Evolutionary conservation across 1,140 invertebrate genomes (phyloP).

Genomic region (Drosophila paulistorum): DNA sequence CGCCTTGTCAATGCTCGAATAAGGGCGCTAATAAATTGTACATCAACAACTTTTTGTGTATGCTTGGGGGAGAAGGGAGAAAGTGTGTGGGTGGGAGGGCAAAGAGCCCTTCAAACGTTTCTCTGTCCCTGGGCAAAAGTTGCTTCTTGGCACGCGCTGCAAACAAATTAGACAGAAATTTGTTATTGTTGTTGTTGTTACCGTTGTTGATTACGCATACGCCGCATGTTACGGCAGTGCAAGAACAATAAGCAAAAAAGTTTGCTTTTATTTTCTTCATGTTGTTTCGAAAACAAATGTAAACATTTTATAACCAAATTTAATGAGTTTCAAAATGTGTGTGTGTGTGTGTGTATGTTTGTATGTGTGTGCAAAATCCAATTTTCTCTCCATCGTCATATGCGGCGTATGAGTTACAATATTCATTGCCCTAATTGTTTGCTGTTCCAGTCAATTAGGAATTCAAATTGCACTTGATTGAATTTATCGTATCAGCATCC

Average conservation of each 20-base stretch:
- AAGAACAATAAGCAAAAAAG: slow-evolving; percentile 44
- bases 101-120: neutral
- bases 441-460: neutral
- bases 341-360: neutral
- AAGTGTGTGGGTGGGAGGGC: neutral
- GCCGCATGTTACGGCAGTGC: slow-evolving; percentile 38
- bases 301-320: slow-evolving; percentile 46
- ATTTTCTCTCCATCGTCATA: neutral
- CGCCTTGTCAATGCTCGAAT: slow-evolving; percentile 41
- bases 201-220: slow-evolving; percentile 64
- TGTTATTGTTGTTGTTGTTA: slow-evolving; percentile 18
- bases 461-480: neutral
- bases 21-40: slow-evolving; percentile 49
- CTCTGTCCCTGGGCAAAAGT: slow-evolving; percentile 19
- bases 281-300: slow-evolving; percentile 22
- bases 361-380: neutral
- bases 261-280: neutral
- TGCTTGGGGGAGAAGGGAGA: too few relatives aligned
- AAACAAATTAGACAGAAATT: slow-evolving; percentile 57
- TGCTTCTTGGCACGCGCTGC: slow-evolving; percentile 58
- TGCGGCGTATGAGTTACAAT: slow-evolving; percentile 21
- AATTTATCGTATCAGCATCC: neutral
- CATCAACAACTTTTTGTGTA: slow-evolving; percentile 32
- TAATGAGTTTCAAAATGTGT: slow-evolving; percentile 39
- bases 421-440: slow-evolving; percentile 10